These are phyloP conservation scores for Littorina saxatilis DNA, from an alignment of 1,140 invertebrate genomes.

Conservation along the genomic window DNA sequence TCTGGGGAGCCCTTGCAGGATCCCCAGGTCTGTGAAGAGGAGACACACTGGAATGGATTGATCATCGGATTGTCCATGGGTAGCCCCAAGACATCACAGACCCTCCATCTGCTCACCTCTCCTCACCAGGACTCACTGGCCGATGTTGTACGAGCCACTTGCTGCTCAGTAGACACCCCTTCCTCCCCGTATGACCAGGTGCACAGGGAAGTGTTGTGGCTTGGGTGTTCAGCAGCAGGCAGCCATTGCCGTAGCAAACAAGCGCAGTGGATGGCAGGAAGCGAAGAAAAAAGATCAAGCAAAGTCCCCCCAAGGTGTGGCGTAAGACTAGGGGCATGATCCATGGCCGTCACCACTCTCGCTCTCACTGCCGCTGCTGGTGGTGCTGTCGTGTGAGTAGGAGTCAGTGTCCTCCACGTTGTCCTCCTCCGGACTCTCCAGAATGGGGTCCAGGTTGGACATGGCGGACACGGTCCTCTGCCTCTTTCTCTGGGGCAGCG, in stretches of 20 bases:
- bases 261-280: neutral
- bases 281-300: neutral
- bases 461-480: constrained; percentile 70
- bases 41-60: no score
- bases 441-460: constrained; percentile 72
- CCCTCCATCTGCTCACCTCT: no score
- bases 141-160: no score
- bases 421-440: constrained; percentile 70
- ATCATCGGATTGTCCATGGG: no score
- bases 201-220: neutral
- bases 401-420: constrained; percentile 62
- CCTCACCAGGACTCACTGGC: no score
- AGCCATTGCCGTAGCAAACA: neutral
- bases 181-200: neutral
- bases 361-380: constrained; percentile 46
- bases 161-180: neutral
- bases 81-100: no score
- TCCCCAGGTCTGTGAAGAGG: no score
- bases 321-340: constrained; percentile 28
- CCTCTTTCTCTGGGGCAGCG: constrained; percentile 63
- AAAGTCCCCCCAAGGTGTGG: neutral
- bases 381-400: constrained; percentile 60
- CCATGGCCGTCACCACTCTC: constrained; percentile 39
- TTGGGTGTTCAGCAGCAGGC: neutral
- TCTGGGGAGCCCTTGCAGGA: no score